Evolutionary conservation across 2,797 vertebrate genomes (phyloP), one percentile per base, ranked within the genome.

Genomic region (Pachyuromys duprasi): DNA sequence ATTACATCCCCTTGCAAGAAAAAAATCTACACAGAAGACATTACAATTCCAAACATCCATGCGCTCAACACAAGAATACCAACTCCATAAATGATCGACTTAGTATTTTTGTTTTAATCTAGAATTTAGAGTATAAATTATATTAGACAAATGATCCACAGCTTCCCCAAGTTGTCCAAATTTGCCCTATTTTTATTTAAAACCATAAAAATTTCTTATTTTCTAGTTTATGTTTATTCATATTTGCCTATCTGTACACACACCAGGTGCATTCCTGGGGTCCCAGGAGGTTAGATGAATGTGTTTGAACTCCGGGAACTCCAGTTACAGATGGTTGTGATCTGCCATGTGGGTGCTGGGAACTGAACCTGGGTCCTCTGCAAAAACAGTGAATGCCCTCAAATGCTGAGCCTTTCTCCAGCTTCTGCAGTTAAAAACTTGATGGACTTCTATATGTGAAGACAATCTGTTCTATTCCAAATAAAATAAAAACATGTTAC

Each of bases 381-480:
- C 13, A 53, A n/a, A 70, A 86, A 70, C 8, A 70, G 2, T 39
- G 42, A 55, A 12, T 36, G 67, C 7, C 55, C 24, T 57, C 28
- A 86, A 36, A 22, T 70, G 14, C 49, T 39, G 49, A 57, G 9
- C 2, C 67, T 12, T 36, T 39, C 33, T 18, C 49, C 33, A 86
- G 3, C n/a, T 28, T n/a, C 49, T 69, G 6, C 96, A 95, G 86
- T 96, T 95, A 95, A 96, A 96, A 0, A 78, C 90, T 53, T 72
- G 88, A 90, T 94, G 65, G 26, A 79, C 6, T 88, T 72, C 28
- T 91, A 92, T 78, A 90, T 89, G 95, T 80, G 33, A 60, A 95
- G 80, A 86, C 57, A 93, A 79, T 79, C 0, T 13, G 72, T 83
- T 92, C 75, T 94, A 39, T 94, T 90, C 96, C 45, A 92, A 11